Evolutionary conservation across 2,888 invertebrate species (phyloP), one percentile per base, ranked within the genome.

Genomic region (Ormyrus nitidulus): DNA sequence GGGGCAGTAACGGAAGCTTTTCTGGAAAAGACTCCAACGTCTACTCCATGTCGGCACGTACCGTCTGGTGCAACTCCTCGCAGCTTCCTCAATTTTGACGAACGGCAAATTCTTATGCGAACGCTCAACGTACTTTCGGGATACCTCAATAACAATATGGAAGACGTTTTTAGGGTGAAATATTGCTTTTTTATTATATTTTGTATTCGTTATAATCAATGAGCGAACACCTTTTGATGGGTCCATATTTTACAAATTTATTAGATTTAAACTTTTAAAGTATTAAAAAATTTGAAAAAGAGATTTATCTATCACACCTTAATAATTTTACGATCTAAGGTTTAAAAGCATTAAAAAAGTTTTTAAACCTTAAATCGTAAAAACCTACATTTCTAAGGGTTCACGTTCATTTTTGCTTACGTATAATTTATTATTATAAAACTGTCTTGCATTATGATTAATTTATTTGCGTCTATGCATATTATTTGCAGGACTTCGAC

Each of bases 51-150:
- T 13, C 93, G 94, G 84, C 95, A 95, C 89, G 91, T 95, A 82
- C 95, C 96, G 56, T 93, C 93, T 65, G 89, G 92, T 61, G 94
- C 95, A 87, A 92, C 94, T 83, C 92, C 93, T 13, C 90, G 90
- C 82, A 92, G 92, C 84, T 95, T 95, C 92, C 92, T 96, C 83
- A 95, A 95, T 91, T 95, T 94, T 88, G 95, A 95, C 82, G 95
- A 96, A 90, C 91, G 96, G 49, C 92, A 92, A 79, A 88, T 92
- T 53, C 92, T 94, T 58, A 93, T 94, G 1, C 91, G 92, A 77
- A 95, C 95, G 0, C 92, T 96, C 85, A 92, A 94, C 89, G 95
- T 95, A 87, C 91, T 96, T 34, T 92, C 94, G 54, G 93, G 93
- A 83, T 92, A 92, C 65, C 93, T 94, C 0, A 94, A 95, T 84